Base-by-base conservation (phyloP, 2,888 invertebrate species). In the Chouioia cunea region DNA sequence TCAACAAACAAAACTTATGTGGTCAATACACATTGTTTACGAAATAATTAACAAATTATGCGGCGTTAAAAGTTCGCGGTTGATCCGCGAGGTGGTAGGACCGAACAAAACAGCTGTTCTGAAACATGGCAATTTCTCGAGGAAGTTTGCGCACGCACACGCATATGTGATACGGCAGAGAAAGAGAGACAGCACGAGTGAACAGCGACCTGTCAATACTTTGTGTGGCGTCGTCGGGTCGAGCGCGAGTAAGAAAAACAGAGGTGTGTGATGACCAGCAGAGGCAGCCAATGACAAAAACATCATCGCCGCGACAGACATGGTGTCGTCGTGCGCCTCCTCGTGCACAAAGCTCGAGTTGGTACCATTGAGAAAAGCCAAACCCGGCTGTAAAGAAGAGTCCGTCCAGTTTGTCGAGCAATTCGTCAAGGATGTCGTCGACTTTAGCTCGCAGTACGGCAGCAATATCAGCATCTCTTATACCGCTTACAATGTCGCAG, bases 381-480 rank as follows among this genome's bases (percentile, higher is more conserved):
- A 62, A 56, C 57, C 23, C 1, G 27, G 23, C 20, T 18, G 46
- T 18, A 60, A 53, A 66, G 80, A 79, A 47, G 79, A 81, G 67
- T 78, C 78, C 44, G 82, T 84, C 63, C 74, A 86, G 76, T 87
- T 90, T 79, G 85, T 93, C 47, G 92, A 93, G 80, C 95, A 95
- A 81, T 96, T 91, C 86, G 95, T 93, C 1, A 89, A 91, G 78
- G 90, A 90, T 81, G 93, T 96, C 52, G 87, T 91, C 56, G 93
- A 94, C 83, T 96, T 93, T 82, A 95, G 95, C 83, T 96, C 96
- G 0, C 95, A 95, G 86, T 97, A 97, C 87, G 97, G 96, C 73
- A 93, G 93, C 83, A 93, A 92, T 85, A 92, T 91, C 73, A 95
- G 94, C 86, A 93, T 94, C 82, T 95, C 95, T 0, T 97, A 97